phyloP scores from a whole-genome alignment of 2,888 invertebrate species.

The Rhagonycha lutea region DNA sequence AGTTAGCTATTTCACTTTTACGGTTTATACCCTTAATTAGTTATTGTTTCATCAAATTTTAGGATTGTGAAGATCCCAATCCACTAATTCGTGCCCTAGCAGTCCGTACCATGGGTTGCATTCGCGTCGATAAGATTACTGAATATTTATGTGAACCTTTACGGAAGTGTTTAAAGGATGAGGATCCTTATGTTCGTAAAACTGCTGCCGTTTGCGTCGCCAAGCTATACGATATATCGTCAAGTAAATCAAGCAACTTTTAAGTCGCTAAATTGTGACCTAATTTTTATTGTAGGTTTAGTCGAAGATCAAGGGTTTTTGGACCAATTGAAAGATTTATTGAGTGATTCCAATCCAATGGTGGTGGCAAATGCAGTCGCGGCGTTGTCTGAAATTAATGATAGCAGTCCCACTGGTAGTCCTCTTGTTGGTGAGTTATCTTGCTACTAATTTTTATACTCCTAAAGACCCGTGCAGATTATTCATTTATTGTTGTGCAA shows the following conservation, averaged over 20 bases:
- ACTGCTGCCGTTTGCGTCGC: slow-evolving; percentile 99
- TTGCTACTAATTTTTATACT: too few relatives aligned
- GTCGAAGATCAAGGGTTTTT: slow-evolving; percentile 89
- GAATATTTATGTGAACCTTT: slow-evolving; percentile 98
- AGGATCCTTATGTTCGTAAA: slow-evolving; percentile 97
- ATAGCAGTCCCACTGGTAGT: slow-evolving; percentile 93
- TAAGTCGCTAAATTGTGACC: not conserved
- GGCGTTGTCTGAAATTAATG: slow-evolving; percentile 97
- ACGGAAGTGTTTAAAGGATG: slow-evolving; percentile 91
- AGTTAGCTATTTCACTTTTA: slow-evolving; percentile 61
- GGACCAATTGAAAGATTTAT: slow-evolving; percentile 92
- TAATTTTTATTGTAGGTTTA: slow-evolving; percentile 44
- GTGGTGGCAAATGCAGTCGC: slow-evolving; percentile 99
- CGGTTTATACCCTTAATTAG: not conserved
- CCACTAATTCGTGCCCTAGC: slow-evolving; percentile 97
- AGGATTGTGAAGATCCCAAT: slow-evolving; percentile 99
- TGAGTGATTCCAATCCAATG: slow-evolving; percentile 99
- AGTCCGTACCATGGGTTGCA: slow-evolving; percentile 99
- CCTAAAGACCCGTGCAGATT: too few relatives aligned
- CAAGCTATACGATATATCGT: slow-evolving; percentile 94
- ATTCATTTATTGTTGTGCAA: too few relatives aligned
- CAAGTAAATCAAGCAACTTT: slow-evolving; percentile 54
- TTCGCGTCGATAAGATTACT: slow-evolving; percentile 98
- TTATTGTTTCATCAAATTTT: slow-evolving; percentile 12
- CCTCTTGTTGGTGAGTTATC: slow-evolving; percentile 74